These are phyloP conservation scores for Brachyrhaphis roseni DNA, from an alignment of 2,797 vertebrate species.

Conservation along the genomic window DNA sequence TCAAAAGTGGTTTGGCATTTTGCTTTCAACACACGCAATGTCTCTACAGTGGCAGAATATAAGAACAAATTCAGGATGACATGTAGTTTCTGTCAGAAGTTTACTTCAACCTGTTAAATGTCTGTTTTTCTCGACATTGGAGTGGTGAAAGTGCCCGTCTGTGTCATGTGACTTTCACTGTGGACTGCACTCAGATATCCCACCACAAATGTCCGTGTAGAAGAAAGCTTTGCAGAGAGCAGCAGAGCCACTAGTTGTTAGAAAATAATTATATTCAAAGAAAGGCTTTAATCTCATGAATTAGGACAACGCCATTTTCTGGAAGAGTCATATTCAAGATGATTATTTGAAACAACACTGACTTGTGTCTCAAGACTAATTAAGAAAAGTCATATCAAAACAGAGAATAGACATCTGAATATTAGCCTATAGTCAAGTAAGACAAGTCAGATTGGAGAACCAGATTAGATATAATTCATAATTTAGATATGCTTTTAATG, in stretches of 20 bases:
- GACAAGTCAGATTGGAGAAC: no score
- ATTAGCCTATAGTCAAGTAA: neutral
- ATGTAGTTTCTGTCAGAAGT: neutral
- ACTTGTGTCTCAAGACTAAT: neutral
- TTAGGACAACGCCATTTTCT: neutral
- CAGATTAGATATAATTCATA: no score
- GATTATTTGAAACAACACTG: neutral
- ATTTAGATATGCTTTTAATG: no score
- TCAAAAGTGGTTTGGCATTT: neutral
- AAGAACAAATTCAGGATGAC: neutral
- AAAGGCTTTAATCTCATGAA: neutral
- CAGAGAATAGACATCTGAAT: neutral
- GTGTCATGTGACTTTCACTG: neutral
- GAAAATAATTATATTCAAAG: neutral
- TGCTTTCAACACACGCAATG: neutral
- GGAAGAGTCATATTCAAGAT: no score
- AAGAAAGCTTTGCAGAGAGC: neutral
- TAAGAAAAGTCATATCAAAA: neutral
- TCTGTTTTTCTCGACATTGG: neutral
- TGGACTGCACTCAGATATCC: neutral
- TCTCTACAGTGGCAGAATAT: neutral
- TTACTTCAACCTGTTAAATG: no score
- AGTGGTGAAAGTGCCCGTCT: neutral
- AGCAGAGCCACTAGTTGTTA: neutral
- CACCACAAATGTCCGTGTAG: neutral